phyloP scores from a whole-genome alignment of 2,888 invertebrate species.

The Elegia similella region DNA sequence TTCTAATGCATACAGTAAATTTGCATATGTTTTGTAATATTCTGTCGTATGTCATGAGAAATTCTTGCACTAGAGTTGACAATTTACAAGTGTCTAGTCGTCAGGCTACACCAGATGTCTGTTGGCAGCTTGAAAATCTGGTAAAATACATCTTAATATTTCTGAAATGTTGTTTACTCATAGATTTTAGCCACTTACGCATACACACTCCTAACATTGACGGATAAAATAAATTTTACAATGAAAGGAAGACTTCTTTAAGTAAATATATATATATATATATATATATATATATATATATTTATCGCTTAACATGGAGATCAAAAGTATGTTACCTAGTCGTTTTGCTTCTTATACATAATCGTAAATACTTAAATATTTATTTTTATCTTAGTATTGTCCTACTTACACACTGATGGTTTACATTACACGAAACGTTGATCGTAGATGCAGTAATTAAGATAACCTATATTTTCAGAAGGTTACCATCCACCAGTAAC shows the following conservation, averaged over 20 bases:
- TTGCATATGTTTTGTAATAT: too few relatives aligned
- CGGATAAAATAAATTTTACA: slow-evolving; percentile 21
- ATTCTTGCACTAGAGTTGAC: too few relatives aligned
- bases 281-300: too few relatives aligned
- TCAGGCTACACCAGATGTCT: too few relatives aligned
- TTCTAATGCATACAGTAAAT: too few relatives aligned
- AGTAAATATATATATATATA: slow-evolving; percentile 16
- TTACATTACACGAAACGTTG: background rate
- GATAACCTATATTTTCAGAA: background rate
- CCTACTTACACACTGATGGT: slow-evolving; percentile 23
- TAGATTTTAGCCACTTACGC: too few relatives aligned
- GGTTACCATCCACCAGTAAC: background rate
- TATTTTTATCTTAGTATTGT: slow-evolving; percentile 30
- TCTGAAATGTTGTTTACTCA: too few relatives aligned
- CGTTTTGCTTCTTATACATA: background rate
- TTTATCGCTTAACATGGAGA: slow-evolving; percentile 8
- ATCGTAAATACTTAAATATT: background rate
- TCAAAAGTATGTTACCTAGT: background rate
- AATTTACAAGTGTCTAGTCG: too few relatives aligned
- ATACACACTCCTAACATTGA: background rate
- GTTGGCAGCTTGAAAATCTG: too few relatives aligned
- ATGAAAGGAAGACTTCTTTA: slow-evolving; percentile 31
- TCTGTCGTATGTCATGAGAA: too few relatives aligned
- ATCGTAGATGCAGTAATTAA: background rate
- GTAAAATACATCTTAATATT: too few relatives aligned